phyloP scores from a whole-genome alignment of 53 echinoderm and acorn worm species.

The Luidia sarsii region DNA sequence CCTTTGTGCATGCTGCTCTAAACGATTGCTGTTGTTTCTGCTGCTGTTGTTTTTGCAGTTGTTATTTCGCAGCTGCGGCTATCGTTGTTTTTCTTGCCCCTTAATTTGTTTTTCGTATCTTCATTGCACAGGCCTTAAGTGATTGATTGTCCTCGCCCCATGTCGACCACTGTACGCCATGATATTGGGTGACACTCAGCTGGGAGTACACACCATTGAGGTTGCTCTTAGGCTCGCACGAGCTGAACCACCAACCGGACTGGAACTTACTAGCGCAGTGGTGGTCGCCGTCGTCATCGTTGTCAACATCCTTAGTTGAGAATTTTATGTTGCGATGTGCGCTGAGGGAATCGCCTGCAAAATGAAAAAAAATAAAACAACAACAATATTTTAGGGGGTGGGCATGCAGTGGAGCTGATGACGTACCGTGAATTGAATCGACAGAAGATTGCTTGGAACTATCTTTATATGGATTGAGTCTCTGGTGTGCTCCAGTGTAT shows the following conservation, averaged over 20 bases:
- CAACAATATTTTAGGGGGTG: too few species aligned
- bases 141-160: background rate
- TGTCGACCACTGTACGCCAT: conserved; percentile 9
- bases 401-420: too few species aligned
- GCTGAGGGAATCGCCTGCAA: background rate
- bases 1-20: too few species aligned
- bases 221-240: conserved; percentile 10
- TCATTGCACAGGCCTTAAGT: conserved; percentile 23
- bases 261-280: background rate
- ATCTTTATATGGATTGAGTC: too few species aligned
- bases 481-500: too few species aligned
- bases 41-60: too few species aligned
- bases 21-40: too few species aligned
- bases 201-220: conserved; percentile 19
- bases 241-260: conserved; percentile 21
- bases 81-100: too few species aligned
- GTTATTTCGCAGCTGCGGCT: too few species aligned
- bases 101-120: too few species aligned
- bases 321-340: background rate
- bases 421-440: too few species aligned
- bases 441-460: too few species aligned
- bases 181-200: background rate
- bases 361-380: background rate
- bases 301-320: background rate
- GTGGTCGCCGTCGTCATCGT: background rate